Conservation (phyloP, 2,888 invertebrate species). For the Drosophila koepferae region DNA sequence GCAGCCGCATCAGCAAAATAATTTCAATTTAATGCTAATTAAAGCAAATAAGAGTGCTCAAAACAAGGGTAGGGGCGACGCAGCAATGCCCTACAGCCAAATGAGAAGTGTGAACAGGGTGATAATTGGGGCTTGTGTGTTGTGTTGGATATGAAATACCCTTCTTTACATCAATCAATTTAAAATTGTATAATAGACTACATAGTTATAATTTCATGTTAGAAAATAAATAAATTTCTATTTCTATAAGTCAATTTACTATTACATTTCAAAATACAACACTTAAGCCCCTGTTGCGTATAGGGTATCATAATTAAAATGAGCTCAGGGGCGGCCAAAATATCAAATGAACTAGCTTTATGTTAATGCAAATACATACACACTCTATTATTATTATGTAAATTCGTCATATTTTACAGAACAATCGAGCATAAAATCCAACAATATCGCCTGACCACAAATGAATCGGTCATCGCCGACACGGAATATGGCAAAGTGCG, state of each 20-base stretch:
- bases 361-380: background rate
- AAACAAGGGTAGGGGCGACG: background rate
- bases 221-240: too few relatives aligned
- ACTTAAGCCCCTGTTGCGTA: background rate
- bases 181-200: too few relatives aligned
- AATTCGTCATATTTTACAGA: constrained; percentile 61
- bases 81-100: background rate
- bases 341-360: constrained; percentile 36
- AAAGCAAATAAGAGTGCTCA: constrained; percentile 13
- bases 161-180: too few relatives aligned
- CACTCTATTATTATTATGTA: constrained; percentile 35
- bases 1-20: constrained; percentile 50
- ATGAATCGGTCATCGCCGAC: constrained; percentile 77
- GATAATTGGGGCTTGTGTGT: background rate
- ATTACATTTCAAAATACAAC: background rate
- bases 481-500: constrained; percentile 83
- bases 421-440: constrained; percentile 79
- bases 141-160: background rate
- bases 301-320: constrained; percentile 50
- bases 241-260: too few relatives aligned
- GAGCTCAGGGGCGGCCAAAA: constrained; percentile 32
- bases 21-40: constrained; percentile 65
- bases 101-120: background rate
- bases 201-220: too few relatives aligned
- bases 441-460: constrained; percentile 81